Conservation (phyloP, 2,797 vertebrate species). For the Chaetophractus vellerosus region DNA sequence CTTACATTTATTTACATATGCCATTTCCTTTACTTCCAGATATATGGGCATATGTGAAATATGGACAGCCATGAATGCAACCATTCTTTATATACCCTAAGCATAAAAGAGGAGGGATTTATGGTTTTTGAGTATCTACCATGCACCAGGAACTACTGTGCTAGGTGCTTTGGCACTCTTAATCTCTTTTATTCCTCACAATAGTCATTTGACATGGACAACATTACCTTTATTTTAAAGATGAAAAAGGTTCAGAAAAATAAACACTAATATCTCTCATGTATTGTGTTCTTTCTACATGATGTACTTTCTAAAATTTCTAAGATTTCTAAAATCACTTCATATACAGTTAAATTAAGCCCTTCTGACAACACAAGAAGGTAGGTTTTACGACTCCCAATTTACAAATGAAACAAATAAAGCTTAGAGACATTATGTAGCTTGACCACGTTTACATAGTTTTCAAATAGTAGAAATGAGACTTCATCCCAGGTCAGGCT, state of each 20-base stretch:
- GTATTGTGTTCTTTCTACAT: neutral
- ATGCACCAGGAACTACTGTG: neutral
- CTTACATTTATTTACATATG: neutral
- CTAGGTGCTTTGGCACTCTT: neutral
- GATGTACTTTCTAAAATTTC: neutral
- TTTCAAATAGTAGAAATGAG: neutral
- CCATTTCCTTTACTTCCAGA: neutral
- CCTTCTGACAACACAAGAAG: neutral
- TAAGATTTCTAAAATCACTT: slow-evolving; percentile 41
- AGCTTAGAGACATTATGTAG: neutral
- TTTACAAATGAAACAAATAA: neutral
- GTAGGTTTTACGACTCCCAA: neutral
- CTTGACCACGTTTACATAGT: neutral
- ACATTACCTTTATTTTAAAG: neutral
- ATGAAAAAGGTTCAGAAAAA: neutral
- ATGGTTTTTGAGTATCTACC: neutral
- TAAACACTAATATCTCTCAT: neutral
- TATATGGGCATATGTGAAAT: neutral
- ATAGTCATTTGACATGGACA: neutral
- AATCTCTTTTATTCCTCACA: neutral
- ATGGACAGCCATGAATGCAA: neutral
- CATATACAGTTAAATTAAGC: slow-evolving; percentile 4
- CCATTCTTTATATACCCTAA: neutral
- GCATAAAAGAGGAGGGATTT: neutral
- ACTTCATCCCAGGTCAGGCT: neutral